Conservation (phyloP, 2,888 invertebrate species). For the Zhengitettix transpicula region DNA sequence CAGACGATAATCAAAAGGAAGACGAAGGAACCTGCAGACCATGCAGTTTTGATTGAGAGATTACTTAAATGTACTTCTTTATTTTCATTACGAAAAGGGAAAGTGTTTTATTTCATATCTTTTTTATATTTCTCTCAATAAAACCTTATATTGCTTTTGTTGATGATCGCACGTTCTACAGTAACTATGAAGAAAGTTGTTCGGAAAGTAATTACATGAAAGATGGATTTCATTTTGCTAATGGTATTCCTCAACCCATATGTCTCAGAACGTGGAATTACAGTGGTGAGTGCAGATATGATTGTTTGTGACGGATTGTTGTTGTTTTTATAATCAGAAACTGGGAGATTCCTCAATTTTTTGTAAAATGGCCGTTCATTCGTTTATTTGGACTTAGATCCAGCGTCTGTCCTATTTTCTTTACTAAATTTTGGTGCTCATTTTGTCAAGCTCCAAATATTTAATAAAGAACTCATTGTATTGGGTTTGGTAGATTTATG, state of each 20-base stretch:
- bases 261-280: conserved; percentile 49
- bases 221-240: conserved; percentile 3
- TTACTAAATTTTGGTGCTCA: conserved; percentile 61
- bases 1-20: too few species aligned
- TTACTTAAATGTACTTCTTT: too few species aligned
- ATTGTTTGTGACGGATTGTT: conserved; percentile 88
- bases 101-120: too few species aligned
- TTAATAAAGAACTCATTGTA: conserved; percentile 55
- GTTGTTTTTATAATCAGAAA: conserved; percentile 51
- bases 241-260: conserved; percentile 19
- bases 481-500: conserved; percentile 59
- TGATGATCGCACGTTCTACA: too few species aligned
- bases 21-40: too few species aligned
- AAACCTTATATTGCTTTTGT: too few species aligned
- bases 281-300: conserved; percentile 71
- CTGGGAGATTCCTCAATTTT: conserved; percentile 72
- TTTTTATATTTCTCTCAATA: too few species aligned
- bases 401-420: conserved; percentile 80
- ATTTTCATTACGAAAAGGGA: too few species aligned
- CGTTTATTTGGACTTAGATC: conserved; percentile 72
- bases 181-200: too few species aligned
- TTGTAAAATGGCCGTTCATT: conserved; percentile 79
- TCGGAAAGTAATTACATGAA: too few species aligned
- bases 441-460: conserved; percentile 44
- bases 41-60: too few species aligned